Evolutionary conservation across 2,113 vertebrate species (phyloP).

Genomic region (Empidonax alnorum): DNA sequence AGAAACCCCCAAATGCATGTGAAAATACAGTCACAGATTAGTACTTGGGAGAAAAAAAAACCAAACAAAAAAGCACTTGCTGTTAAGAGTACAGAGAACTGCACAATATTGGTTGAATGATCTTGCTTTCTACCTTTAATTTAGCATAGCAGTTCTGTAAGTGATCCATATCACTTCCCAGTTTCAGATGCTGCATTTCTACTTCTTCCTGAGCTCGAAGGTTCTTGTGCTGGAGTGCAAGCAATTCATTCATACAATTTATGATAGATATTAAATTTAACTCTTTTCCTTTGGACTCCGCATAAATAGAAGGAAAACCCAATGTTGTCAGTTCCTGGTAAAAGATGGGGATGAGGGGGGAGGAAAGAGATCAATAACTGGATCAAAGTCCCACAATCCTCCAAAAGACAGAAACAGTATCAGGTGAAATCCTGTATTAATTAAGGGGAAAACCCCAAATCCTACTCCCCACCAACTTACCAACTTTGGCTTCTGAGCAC

Average conservation of each 20-base stretch:
- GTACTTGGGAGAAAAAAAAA: background rate
- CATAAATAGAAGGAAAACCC: conserved; percentile 85
- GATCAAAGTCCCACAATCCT: background rate
- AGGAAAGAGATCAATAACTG: background rate
- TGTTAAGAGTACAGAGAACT: background rate
- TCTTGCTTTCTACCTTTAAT: conserved; percentile 82
- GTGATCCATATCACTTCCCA: conserved; percentile 88
- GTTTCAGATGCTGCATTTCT: conserved; percentile 88
- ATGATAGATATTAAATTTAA: conserved; percentile 82
- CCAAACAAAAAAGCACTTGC: background rate
- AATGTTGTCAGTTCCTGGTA: conserved; percentile 86
- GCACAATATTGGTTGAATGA: background rate
- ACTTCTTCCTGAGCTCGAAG: conserved; percentile 86
- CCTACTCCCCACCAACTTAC: background rate
- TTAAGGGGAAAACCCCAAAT: background rate
- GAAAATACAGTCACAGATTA: background rate
- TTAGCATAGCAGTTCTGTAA: conserved; percentile 88
- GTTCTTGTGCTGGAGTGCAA: conserved; percentile 84
- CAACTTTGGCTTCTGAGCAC: background rate
- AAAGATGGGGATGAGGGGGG: background rate
- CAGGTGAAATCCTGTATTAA: background rate
- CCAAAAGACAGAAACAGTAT: background rate
- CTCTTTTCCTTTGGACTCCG: conserved; percentile 77
- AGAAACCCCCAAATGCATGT: background rate
- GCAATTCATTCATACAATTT: conserved; percentile 90